These are phyloP conservation scores for Solenopsis invicta DNA, from an alignment of 1,140 invertebrate genomes.

Conservation along the genomic window DNA sequence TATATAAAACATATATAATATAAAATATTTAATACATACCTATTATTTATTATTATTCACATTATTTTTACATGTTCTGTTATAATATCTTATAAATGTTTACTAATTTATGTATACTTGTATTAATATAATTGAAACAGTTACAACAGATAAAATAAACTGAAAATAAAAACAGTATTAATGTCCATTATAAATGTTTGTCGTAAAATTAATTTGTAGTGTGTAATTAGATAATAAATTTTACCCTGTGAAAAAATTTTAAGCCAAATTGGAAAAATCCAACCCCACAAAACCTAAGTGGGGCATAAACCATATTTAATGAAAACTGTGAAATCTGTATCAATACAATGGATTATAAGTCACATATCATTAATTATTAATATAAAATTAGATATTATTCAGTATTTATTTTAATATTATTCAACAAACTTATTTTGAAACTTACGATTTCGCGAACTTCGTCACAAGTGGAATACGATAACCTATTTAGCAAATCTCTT, in stretches of 20 bases:
- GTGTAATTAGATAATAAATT: neutral
- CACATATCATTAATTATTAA: neutral
- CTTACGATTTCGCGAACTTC: neutral
- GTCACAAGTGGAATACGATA: neutral
- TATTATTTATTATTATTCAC: neutral
- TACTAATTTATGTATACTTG: neutral
- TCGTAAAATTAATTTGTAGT: neutral
- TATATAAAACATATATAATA: no score
- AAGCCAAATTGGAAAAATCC: constrained; percentile 45
- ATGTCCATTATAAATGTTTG: neutral
- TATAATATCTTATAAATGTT: neutral
- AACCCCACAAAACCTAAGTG: constrained; percentile 19
- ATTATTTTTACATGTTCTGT: neutral
- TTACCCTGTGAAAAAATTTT: constrained; percentile 19
- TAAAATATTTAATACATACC: neutral
- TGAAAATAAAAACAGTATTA: neutral
- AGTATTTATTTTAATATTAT: neutral
- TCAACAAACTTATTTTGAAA: neutral
- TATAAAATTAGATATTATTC: neutral
- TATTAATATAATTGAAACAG: constrained; percentile 18
- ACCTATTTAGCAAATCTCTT: neutral
- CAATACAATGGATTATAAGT: neutral
- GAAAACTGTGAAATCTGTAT: constrained; percentile 25
- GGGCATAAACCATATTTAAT: neutral
- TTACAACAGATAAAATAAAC: neutral